These are phyloP conservation scores for Probosciger aterrimus DNA, from an alignment of 2,113 vertebrate species.

Conservation along the genomic window DNA sequence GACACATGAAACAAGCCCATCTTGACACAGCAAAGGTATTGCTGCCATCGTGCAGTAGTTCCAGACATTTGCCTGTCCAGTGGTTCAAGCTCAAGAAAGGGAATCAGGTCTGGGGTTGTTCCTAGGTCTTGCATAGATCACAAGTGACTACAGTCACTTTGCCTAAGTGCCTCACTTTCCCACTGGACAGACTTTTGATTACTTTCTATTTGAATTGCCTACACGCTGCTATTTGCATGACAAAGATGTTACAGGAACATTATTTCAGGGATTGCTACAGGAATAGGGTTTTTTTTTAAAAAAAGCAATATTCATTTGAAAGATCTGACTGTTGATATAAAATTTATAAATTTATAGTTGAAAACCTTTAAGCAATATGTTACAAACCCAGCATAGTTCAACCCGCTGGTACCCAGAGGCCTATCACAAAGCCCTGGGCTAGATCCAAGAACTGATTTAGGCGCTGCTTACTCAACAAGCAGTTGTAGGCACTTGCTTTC, in stretches of 20 bases:
- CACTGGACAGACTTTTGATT: constrained; percentile 34
- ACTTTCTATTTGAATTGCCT: constrained; percentile 44
- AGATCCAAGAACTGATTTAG: constrained; percentile 63
- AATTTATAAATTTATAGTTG: constrained; percentile 42
- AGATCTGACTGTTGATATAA: constrained; percentile 53
- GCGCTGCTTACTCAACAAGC: constrained; percentile 41
- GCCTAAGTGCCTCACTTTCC: constrained; percentile 67
- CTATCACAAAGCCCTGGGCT: constrained; percentile 48
- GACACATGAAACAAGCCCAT: constrained; percentile 3
- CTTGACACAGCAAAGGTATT: background rate
- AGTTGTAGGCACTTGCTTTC: constrained; percentile 23
- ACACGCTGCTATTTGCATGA: constrained; percentile 65
- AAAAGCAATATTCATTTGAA: constrained; percentile 65
- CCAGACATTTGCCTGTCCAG: constrained; percentile 34
- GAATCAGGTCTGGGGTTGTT: constrained; percentile 14
- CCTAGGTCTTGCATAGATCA: constrained; percentile 23
- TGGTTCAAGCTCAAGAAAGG: constrained; percentile 43
- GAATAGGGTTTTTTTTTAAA: background rate
- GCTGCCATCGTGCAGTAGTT: background rate
- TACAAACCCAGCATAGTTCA: background rate
- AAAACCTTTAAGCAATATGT: constrained; percentile 49
- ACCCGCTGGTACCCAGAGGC: constrained; percentile 28
- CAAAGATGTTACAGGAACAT: constrained; percentile 40
- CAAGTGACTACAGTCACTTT: constrained; percentile 30
- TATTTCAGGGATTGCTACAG: constrained; percentile 67